phyloP scores from a whole-genome alignment of 2,797 vertebrate species.

The Falco rusticolus region DNA sequence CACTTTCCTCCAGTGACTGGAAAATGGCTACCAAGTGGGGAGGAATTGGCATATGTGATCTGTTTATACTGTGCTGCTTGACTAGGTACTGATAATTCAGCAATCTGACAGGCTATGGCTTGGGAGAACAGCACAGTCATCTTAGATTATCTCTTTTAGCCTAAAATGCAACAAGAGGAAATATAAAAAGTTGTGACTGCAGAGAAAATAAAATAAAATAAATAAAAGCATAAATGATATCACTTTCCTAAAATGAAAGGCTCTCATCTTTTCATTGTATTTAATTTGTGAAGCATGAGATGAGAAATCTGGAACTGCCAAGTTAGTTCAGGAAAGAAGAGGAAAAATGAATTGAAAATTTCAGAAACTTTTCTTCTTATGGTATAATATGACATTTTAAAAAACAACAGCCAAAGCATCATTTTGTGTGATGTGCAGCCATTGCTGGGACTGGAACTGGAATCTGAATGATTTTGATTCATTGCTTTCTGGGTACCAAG shows the following conservation, averaged over 20 bases:
- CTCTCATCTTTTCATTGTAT: constrained; percentile 18
- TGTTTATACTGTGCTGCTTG: constrained; percentile 68
- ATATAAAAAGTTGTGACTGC: background rate
- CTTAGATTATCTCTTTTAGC: constrained; percentile 53
- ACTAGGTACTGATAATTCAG: constrained; percentile 67
- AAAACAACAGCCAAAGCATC: background rate
- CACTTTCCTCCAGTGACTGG: constrained; percentile 48
- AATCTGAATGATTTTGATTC: constrained; percentile 1
- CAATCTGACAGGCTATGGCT: constrained; percentile 64
- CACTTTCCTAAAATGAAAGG: constrained; percentile 4
- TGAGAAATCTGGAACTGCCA: constrained; percentile 39
- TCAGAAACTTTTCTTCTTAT: background rate
- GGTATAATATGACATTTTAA: constrained; percentile 5
- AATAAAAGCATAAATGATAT: constrained; percentile 11
- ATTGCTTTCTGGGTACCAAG: background rate
- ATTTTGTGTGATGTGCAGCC: background rate
- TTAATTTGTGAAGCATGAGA: constrained; percentile 50
- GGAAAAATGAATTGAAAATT: constrained; percentile 42
- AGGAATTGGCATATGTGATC: constrained; percentile 64
- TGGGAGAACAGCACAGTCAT: constrained; percentile 57
- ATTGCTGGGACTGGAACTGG: background rate
- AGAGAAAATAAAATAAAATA: constrained; percentile 44
- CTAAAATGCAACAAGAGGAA: constrained; percentile 38
- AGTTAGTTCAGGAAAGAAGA: constrained; percentile 14
- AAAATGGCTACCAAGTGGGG: constrained; percentile 47